Base-by-base conservation (phyloP, 2,797 vertebrate species). In the Hippoglossus hippoglossus region DNA sequence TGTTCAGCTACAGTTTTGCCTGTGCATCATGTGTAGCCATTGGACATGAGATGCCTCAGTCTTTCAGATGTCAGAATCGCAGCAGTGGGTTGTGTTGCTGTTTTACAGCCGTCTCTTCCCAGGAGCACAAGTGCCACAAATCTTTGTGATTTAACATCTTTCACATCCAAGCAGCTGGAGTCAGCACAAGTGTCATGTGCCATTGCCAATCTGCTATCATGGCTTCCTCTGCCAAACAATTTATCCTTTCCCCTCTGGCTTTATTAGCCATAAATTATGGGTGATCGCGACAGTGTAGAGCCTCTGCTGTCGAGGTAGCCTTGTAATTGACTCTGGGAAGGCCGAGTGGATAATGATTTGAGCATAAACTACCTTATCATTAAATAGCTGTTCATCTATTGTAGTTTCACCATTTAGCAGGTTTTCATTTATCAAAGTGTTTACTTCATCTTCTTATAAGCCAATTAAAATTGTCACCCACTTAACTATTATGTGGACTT, bases 211-310 rank as follows among this genome's bases (percentile, higher is more conserved):
- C 88, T 66, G 82, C 90, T 90, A 87, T 92, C 92, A 90, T 57
- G 80, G 75, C 78, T 79, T 83, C 81, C 89, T 88, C 84, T 86
- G 73, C 86, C 86, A 85, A 88, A 89, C 90, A 83, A 91, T 92
- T 91, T 93, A 91, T 90, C 63, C 75, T 83, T 75, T 79, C 64
- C 77, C 78, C 57, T 75, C 77, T 66, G 81, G 86, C 87, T 94
- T 94, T 94, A 94, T 94, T 93, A 93, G 90, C 92, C 76, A 79
- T 93, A 87, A 80, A 93, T 93, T 94, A 93, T 84, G 71, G 81
- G 80, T 75, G 79, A 85, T 77, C 57, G 67, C 77, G 88, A 77
- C 82, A 75, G 77, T 75, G 73, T 63, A 69, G 83, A 80, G 84
- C 73, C 76, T 83, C 77, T 80, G 90, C 88, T 92, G 91, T 92